Evolutionary conservation across 2,888 invertebrate genomes (phyloP).

Genomic region (Elegia similella): DNA sequence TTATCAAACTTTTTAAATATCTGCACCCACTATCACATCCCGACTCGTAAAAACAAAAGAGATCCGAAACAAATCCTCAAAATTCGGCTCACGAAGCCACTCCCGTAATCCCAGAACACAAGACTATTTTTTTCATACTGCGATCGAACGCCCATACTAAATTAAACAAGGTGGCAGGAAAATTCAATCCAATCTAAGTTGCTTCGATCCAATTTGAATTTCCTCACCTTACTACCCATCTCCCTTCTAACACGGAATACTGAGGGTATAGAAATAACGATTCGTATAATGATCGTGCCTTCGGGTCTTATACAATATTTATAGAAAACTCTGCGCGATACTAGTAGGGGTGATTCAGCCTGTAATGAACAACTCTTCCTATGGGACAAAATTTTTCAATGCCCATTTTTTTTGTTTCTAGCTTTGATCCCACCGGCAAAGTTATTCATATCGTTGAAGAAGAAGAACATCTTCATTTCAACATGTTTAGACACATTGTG

Average conservation of each 20-base stretch:
- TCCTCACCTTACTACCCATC: constrained; percentile 44
- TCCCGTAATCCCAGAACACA: background rate
- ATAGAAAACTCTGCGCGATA: background rate
- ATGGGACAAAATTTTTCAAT: too few species aligned
- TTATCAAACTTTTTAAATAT: too few species aligned
- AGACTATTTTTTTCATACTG: constrained; percentile 20
- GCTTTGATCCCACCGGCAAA: too few species aligned
- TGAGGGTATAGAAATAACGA: background rate
- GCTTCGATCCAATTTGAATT: constrained; percentile 78
- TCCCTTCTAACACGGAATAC: constrained; percentile 23
- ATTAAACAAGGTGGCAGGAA: constrained; percentile 76
- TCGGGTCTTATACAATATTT: background rate
- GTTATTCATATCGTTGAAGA: too few species aligned
- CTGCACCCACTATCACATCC: background rate
- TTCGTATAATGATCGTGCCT: too few species aligned
- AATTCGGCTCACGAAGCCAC: constrained; percentile 1
- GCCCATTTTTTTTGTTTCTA: too few species aligned
- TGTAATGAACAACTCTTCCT: too few species aligned
- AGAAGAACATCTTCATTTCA: too few species aligned
- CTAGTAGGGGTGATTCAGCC: background rate
- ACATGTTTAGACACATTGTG: background rate
- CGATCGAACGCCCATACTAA: constrained; percentile 50
- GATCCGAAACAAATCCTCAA: constrained; percentile 3
- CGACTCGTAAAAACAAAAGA: background rate
- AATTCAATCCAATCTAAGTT: constrained; percentile 79